Percentiles rank a stretch among this genome's conserved stretches.
These are phyloP conservation scores for Thomomys bottae DNA, from an alignment of 2,113 vertebrate species.

Conservation along the genomic window DNA sequence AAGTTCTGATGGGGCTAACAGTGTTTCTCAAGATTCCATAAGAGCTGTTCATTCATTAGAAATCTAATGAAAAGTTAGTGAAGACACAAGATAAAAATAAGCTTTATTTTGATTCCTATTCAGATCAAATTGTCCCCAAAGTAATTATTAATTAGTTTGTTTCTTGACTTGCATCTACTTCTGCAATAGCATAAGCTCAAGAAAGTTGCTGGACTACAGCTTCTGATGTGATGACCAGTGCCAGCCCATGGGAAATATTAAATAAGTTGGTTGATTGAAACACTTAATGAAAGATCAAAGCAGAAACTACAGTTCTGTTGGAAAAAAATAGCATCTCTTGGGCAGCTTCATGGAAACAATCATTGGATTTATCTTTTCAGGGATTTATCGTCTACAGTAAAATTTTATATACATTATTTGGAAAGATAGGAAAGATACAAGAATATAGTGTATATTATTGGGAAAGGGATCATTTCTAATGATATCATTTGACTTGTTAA, in stretches of 20 bases:
- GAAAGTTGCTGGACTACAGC: background rate
- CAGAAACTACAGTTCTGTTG: background rate
- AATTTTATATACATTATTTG: background rate
- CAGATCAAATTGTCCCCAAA: background rate
- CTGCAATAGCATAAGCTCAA: background rate
- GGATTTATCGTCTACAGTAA: background rate
- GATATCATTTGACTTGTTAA: background rate
- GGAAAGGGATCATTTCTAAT: background rate
- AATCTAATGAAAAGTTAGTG: background rate
- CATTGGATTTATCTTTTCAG: constrained; percentile 8
- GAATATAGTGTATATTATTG: background rate
- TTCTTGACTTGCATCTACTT: background rate
- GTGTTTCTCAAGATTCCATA: background rate
- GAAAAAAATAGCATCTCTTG: background rate
- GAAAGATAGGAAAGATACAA: background rate
- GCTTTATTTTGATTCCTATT: background rate
- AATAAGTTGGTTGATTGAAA: background rate
- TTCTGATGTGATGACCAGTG: background rate
- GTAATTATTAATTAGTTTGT: background rate
- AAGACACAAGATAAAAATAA: background rate
- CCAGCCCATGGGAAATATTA: background rate
- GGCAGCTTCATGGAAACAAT: constrained; percentile 5
- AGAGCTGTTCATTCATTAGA: background rate
- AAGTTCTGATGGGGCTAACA: background rate
- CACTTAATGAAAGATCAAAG: background rate